Evolutionary conservation across 1,140 invertebrate genomes (phyloP), one percentile per base, ranked within the genome.

Genomic region (Eumaeus atala): DNA sequence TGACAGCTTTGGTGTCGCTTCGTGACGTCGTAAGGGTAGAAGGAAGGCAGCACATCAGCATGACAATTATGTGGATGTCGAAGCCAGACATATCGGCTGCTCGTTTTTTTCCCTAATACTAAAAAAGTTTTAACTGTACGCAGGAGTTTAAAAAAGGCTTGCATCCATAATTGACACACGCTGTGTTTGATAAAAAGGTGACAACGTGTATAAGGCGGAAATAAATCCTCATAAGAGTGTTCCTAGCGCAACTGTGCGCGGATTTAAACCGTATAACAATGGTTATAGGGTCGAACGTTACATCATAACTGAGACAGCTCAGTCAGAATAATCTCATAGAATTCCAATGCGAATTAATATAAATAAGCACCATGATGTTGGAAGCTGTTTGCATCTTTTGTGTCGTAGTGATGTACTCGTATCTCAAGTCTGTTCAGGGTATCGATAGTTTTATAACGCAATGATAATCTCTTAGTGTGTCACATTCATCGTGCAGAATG

Each of bases 351-450:
- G 40, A 44, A 44, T 44, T 44, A 44, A 44, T 44, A 44, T 44
- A 44, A 44, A 44, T 44, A 44, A 44, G 40, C 40, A 44, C 40
- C 40, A 44, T 44, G 40, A 44, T 44, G 40, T 16, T 44, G 40
- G 40, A 44, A 44, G 40, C 40, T 44, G 40, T 44, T 44, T 44
- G 40, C 40, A 44, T 44, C 40, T 44, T 44, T 44, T 44, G 40
- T 44, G 12, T 9, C 40, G 14, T 44, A 44, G 40, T 16, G 40
- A 44, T 44, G 40, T 44, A 14, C 16, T 16, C 0, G 7, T 28
- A 2, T 6, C n/a, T n/a, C n/a, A n/a, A n/a, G n/a, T n/a, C 2
- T 28, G 21, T 28, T 2, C 21, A 28, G 2, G 21, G 21, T 28
- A 28, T 28, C 21, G 21, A 28, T 28, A n/a, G 21, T 28, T 28